These are phyloP conservation scores for Drosophila pectinifera DNA, from an alignment of 1,140 invertebrate genomes.

Conservation along the genomic window DNA sequence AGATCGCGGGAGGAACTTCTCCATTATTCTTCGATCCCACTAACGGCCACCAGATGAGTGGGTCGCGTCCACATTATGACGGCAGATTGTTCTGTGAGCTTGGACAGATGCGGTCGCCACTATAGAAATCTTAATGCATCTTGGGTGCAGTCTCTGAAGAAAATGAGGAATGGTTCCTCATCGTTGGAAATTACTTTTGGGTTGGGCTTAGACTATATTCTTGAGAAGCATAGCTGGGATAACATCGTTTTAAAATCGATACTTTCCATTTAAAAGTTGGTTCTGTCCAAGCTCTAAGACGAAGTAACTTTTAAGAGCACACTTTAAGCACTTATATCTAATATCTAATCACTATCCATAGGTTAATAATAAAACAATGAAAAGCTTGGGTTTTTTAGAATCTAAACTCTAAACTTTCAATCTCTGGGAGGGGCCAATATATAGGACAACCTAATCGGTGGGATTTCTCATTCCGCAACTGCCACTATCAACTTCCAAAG, in stretches of 20 bases:
- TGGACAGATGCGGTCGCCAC: not conserved
- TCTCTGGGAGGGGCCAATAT: not conserved
- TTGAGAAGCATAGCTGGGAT: not conserved
- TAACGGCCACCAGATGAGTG: slow-evolving; percentile 30
- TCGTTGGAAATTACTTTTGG: not conserved
- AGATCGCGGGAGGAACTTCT: slow-evolving; percentile 22
- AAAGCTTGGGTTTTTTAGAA: too few species aligned
- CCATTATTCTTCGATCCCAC: slow-evolving; percentile 38
- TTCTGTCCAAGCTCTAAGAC: too few species aligned
- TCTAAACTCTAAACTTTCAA: too few species aligned
- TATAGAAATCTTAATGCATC: not conserved
- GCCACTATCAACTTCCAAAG: not conserved
- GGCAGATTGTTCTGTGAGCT: slow-evolving; percentile 30
- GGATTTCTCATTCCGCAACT: too few species aligned
- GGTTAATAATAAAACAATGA: too few species aligned
- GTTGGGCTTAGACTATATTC: not conserved
- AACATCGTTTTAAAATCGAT: not conserved
- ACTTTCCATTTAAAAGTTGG: not conserved
- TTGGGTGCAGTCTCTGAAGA: not conserved
- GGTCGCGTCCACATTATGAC: slow-evolving; percentile 39
- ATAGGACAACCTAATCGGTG: too few species aligned
- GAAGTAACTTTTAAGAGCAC: too few species aligned
- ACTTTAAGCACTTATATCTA: too few species aligned
- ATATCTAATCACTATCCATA: too few species aligned
- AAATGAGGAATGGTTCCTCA: not conserved